phyloP scores from a whole-genome alignment of 2,888 invertebrate genomes.

The Polyommatus icarus region DNA sequence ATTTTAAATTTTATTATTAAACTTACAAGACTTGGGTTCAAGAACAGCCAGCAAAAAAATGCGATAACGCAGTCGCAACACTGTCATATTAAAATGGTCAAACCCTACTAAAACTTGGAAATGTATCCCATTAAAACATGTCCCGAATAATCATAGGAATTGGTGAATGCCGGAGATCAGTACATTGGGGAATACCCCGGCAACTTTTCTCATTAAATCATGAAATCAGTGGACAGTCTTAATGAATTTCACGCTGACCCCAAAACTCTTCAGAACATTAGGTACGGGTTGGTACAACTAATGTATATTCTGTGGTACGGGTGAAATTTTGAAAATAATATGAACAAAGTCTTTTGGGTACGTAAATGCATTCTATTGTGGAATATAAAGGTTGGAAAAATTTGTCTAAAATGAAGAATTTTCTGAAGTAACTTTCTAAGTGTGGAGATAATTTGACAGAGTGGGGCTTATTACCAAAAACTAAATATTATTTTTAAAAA shows the following conservation, averaged over 20 bases:
- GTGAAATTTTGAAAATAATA: background rate
- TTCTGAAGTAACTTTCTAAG: background rate
- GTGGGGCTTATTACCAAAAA: too few species aligned
- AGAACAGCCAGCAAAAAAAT: too few species aligned
- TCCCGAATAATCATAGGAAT: background rate
- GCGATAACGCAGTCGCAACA: background rate
- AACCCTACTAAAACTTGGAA: constrained; percentile 7
- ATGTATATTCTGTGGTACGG: too few species aligned
- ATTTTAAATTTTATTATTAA: too few species aligned
- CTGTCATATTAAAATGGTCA: background rate
- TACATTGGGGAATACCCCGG: constrained; percentile 14
- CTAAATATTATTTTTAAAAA: too few species aligned
- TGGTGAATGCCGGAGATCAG: constrained; percentile 10
- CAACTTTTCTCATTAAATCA: constrained; percentile 28
- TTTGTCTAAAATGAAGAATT: background rate
- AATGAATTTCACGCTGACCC: constrained; percentile 38
- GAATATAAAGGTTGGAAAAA: too few species aligned
- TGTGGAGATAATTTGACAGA: too few species aligned
- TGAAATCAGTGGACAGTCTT: constrained; percentile 30
- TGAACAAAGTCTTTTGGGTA: background rate
- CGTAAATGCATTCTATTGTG: too few species aligned
- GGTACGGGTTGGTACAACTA: too few species aligned
- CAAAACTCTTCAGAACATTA: constrained; percentile 33
- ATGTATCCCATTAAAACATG: background rate
- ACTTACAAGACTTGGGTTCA: too few species aligned